Evolutionary conservation across 2,888 invertebrate species (phyloP).

Genomic region (Bellardia pandia): DNA sequence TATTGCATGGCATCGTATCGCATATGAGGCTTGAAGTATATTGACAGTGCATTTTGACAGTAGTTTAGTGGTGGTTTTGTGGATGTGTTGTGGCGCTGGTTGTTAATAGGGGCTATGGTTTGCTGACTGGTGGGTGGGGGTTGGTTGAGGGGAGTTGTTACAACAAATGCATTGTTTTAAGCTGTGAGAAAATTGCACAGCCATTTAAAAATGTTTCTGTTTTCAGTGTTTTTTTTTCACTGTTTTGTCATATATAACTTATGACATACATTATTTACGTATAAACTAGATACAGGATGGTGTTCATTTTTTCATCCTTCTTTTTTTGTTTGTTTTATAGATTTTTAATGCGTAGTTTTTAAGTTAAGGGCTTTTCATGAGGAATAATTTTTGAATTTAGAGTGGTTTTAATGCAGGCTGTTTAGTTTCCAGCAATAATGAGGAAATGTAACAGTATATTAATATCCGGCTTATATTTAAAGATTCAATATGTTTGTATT

Average conservation of each 20-base stretch:
- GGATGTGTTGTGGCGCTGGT: slow-evolving; percentile 27
- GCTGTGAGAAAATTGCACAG: slow-evolving; percentile 41
- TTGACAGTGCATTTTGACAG: slow-evolving; percentile 56
- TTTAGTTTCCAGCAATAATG: slow-evolving; percentile 17
- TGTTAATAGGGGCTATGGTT: not conserved
- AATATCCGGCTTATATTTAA: not conserved
- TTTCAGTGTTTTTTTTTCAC: not conserved
- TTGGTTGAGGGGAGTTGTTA: not conserved
- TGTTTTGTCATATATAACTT: slow-evolving; percentile 20
- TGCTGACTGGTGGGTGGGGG: not conserved
- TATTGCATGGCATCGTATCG: slow-evolving; percentile 7
- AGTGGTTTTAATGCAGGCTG: not conserved
- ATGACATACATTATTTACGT: slow-evolving; percentile 56
- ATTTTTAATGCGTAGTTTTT: slow-evolving; percentile 50
- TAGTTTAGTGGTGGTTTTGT: slow-evolving; percentile 54
- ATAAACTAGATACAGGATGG: slow-evolving; percentile 8
- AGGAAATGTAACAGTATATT: not conserved
- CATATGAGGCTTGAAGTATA: slow-evolving; percentile 43
- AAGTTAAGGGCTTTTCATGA: slow-evolving; percentile 15
- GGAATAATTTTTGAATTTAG: slow-evolving; percentile 10
- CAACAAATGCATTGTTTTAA: slow-evolving; percentile 39
- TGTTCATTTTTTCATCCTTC: not conserved
- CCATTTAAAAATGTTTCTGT: slow-evolving; percentile 56
- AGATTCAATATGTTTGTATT: not conserved
- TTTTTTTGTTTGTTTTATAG: slow-evolving; percentile 17